Conservation (phyloP, 2,797 vertebrate genomes). For the Gouania willdenowi region DNA sequence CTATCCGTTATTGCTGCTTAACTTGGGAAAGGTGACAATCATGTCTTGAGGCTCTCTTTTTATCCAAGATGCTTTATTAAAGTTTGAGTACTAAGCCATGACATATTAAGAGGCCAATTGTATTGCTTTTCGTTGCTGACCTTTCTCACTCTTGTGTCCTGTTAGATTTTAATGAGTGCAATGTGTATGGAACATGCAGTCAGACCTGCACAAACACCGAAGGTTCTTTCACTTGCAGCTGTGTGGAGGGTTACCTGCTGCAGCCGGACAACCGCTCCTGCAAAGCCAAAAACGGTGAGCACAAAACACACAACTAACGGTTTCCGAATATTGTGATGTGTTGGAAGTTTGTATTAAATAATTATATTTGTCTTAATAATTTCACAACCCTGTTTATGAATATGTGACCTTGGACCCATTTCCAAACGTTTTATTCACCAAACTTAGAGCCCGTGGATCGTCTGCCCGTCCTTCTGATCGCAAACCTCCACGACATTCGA, state of each 20-base stretch:
- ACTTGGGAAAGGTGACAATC: no score
- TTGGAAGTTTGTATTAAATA: no score
- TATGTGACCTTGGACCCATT: background rate
- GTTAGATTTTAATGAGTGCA: conserved; percentile 96
- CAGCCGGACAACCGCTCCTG: conserved; percentile 96
- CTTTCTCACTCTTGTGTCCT: no score
- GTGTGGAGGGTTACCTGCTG: conserved; percentile 92
- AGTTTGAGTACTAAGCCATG: no score
- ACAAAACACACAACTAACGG: background rate
- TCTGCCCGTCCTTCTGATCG: conserved; percentile 87
- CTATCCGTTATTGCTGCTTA: no score
- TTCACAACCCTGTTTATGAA: background rate
- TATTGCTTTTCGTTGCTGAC: no score
- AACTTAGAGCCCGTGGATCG: conserved; percentile 88
- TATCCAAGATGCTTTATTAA: no score
- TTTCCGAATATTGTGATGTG: background rate
- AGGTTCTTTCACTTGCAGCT: conserved; percentile 89
- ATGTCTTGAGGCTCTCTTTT: no score
- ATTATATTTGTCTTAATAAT: no score
- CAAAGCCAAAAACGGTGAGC: conserved; percentile 95
- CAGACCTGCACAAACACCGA: conserved; percentile 89
- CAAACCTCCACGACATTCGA: conserved; percentile 94
- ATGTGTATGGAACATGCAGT: conserved; percentile 89
- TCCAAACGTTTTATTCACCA: background rate
- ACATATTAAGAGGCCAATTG: no score